These are phyloP conservation scores for Yoshiicerus persimilis DNA, from an alignment of 1,140 invertebrate species.

Conservation along the genomic window DNA sequence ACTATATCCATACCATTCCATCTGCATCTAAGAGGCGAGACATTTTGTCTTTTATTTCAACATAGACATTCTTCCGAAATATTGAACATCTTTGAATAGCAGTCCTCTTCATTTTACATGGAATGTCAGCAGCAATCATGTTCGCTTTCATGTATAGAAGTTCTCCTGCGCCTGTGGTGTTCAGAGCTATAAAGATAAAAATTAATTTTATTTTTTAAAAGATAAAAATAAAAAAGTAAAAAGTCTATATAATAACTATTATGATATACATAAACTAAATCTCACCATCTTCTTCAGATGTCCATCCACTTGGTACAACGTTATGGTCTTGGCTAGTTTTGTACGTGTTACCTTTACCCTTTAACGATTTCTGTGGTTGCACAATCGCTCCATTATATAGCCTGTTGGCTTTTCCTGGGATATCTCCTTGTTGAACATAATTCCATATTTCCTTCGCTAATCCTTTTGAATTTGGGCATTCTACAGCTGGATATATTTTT, in stretches of 20 bases:
- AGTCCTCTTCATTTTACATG: no score
- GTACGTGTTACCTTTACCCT: no score
- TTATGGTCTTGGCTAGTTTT: not conserved
- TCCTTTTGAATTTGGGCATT: not conserved
- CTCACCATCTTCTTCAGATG: not conserved
- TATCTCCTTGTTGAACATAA: not conserved
- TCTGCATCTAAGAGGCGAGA: not conserved
- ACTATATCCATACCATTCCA: not conserved
- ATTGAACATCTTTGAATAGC: not conserved
- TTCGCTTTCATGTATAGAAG: not conserved
- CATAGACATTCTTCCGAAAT: not conserved
- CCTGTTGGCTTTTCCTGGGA: not conserved
- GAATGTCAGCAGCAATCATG: no score
- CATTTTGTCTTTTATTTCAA: not conserved
- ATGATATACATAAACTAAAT: no score
- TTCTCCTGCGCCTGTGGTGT: not conserved
- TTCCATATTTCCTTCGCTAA: not conserved
- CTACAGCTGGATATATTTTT: not conserved
- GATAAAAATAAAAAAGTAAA: no score
- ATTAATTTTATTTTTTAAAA: no score
- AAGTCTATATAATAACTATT: no score
- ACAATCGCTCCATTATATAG: not conserved
- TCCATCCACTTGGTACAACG: not conserved
- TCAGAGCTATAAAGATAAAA: not conserved
- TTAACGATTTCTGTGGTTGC: not conserved